These are phyloP conservation scores for Phylloscopus trochiloides DNA, from an alignment of 2,113 vertebrate genomes.

Conservation along the genomic window DNA sequence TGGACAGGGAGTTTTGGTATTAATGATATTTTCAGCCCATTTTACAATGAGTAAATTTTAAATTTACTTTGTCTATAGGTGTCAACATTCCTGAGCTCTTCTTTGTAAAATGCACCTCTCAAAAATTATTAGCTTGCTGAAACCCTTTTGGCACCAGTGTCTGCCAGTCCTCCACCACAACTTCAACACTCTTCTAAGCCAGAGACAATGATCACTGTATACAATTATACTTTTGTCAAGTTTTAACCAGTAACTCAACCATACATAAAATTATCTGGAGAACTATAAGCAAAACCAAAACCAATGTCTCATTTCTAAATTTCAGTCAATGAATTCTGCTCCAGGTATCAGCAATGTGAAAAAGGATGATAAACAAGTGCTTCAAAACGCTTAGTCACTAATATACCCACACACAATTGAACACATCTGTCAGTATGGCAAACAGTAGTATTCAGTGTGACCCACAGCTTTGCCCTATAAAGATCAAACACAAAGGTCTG, in stretches of 20 bases:
- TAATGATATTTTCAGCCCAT: neutral
- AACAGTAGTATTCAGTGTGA: neutral
- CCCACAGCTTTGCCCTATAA: neutral
- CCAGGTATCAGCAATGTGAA: neutral
- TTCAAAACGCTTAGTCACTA: neutral
- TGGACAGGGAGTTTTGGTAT: neutral
- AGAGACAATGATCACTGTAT: neutral
- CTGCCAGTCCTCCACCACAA: neutral
- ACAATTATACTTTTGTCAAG: neutral
- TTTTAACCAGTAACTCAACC: neutral
- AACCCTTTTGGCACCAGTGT: neutral
- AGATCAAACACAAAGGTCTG: neutral
- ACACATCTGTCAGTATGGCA: neutral
- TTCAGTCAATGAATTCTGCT: neutral
- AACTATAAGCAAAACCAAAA: neutral
- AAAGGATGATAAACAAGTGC: neutral
- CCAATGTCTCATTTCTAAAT: neutral
- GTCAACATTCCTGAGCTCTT: neutral
- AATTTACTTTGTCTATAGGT: neutral
- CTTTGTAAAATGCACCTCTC: neutral
- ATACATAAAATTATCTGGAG: neutral
- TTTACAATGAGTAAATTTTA: neutral
- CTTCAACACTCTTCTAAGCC: neutral
- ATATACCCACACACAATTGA: neutral
- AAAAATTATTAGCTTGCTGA: neutral